These are phyloP conservation scores for Recurvirostra avosetta DNA, from an alignment of 2,113 vertebrate species.

Conservation along the genomic window DNA sequence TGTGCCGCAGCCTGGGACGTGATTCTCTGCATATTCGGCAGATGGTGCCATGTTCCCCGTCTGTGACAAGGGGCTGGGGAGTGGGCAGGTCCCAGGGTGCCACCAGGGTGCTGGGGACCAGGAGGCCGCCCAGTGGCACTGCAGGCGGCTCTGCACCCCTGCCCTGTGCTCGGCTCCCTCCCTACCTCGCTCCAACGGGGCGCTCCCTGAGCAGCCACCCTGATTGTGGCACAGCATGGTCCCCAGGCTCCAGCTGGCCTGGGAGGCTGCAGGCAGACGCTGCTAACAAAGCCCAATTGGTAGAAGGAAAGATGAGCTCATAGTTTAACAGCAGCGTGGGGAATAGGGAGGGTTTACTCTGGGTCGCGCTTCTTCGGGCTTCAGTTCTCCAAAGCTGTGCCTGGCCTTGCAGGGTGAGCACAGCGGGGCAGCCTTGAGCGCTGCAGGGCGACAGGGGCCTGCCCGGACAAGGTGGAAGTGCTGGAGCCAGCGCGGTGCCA, in stretches of 20 bases:
- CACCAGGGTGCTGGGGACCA: too few species aligned
- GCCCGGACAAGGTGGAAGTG: not conserved
- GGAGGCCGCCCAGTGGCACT: not conserved
- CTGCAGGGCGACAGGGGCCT: not conserved
- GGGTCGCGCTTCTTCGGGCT: rapidly evolving
- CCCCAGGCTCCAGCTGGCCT: not conserved
- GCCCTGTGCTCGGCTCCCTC: not conserved
- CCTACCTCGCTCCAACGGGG: rapidly evolving
- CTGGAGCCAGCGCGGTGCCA: not conserved
- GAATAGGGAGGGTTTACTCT: not conserved
- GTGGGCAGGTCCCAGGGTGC: not conserved
- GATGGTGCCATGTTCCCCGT: not conserved
- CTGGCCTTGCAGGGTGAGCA: not conserved
- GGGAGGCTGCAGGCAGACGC: not conserved
- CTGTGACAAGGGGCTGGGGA: not conserved
- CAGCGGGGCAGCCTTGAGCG: not conserved
- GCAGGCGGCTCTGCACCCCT: not conserved
- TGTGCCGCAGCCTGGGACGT: not conserved
- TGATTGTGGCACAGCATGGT: not conserved
- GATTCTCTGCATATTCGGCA: not conserved
- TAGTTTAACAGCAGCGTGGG: not conserved
- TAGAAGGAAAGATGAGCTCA: not conserved
- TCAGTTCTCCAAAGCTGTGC: not conserved
- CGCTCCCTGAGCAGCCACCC: not conserved
- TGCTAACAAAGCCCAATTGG: not conserved